These are phyloP conservation scores for Creontiades dilutus DNA, from an alignment of 2,888 invertebrate species.

Conservation along the genomic window DNA sequence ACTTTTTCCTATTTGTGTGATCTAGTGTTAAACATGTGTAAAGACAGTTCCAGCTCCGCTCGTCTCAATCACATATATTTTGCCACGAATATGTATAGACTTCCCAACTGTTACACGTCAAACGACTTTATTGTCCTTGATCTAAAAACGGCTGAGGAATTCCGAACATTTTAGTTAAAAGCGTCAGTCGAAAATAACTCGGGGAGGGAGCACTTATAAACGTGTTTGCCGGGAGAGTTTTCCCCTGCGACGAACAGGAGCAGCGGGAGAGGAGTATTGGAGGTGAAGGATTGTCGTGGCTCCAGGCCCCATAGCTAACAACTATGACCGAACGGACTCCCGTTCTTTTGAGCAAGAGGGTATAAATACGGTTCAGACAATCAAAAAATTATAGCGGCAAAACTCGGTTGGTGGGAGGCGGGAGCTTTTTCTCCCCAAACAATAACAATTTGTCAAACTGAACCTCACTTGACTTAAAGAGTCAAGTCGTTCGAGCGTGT, in stretches of 20 bases:
- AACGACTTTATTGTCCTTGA: slow-evolving; percentile 20
- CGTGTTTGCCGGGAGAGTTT: slow-evolving; percentile 26
- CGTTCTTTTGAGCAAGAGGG: neutral
- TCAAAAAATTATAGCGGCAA: slow-evolving; percentile 51
- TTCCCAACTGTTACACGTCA: neutral
- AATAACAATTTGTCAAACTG: slow-evolving; percentile 52
- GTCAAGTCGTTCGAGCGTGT: slow-evolving; percentile 47
- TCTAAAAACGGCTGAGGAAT: neutral
- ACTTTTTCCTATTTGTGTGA: neutral
- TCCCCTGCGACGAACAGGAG: neutral
- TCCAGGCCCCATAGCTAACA: slow-evolving; percentile 37
- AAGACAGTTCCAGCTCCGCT: neutral
- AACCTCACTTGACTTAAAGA: slow-evolving; percentile 42
- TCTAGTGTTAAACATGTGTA: neutral
- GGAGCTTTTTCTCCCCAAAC: neutral
- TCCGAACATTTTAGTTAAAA: neutral
- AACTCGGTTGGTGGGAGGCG: neutral
- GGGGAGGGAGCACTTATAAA: slow-evolving; percentile 1
- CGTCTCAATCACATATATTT: too few species aligned
- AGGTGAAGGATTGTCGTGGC: slow-evolving; percentile 28
- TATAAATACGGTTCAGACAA: slow-evolving; percentile 33
- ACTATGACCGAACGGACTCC: slow-evolving; percentile 26
- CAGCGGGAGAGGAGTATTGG: neutral
- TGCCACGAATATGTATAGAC: too few species aligned
- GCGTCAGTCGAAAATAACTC: slow-evolving; percentile 6